A percentile compares a stretch with the other conserved stretches of the same genome.
These are phyloP conservation scores for Tinea trinotella DNA, from an alignment of 2,888 invertebrate species.

Conservation along the genomic window DNA sequence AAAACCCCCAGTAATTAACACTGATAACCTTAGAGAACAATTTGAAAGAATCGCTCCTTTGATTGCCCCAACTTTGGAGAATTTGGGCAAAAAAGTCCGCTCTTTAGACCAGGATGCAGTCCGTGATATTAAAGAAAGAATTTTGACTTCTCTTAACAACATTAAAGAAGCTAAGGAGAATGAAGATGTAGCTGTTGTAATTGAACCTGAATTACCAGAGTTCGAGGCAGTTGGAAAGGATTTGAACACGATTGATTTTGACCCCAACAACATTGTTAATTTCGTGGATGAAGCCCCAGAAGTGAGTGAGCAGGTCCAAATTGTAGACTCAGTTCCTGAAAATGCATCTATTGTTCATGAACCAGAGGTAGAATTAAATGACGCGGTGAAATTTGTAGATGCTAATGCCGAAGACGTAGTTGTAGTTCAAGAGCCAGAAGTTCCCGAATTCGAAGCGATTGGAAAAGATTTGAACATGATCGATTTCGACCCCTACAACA, in stretches of 20 bases:
- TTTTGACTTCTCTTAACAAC: background rate
- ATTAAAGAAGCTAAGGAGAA: background rate
- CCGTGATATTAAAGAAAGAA: background rate
- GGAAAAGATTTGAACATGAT: slow-evolving; percentile 5
- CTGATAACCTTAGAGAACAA: background rate
- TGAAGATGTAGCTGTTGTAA: background rate
- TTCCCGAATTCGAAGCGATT: slow-evolving; percentile 1
- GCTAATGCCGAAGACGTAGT: background rate
- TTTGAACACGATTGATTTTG: slow-evolving; percentile 3
- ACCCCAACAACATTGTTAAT: slow-evolving; percentile 6
- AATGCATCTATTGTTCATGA: background rate
- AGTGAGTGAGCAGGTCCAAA: background rate
- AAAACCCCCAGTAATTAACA: background rate
- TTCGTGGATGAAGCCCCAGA: slow-evolving; percentile 21
- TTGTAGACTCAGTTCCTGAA: background rate
- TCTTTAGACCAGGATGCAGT: background rate
- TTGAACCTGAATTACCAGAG: background rate
- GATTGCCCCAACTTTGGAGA: background rate
- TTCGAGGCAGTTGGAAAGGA: background rate
- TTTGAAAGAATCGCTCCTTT: slow-evolving; percentile 6
- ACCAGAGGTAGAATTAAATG: slow-evolving; percentile 2
- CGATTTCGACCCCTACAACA: background rate
- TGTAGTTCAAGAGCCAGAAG: slow-evolving; percentile 3
- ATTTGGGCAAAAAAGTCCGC: background rate
- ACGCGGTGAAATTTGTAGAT: background rate